Conservation (phyloP, 2,797 vertebrate genomes). For the Knipowitschia caucasica region DNA sequence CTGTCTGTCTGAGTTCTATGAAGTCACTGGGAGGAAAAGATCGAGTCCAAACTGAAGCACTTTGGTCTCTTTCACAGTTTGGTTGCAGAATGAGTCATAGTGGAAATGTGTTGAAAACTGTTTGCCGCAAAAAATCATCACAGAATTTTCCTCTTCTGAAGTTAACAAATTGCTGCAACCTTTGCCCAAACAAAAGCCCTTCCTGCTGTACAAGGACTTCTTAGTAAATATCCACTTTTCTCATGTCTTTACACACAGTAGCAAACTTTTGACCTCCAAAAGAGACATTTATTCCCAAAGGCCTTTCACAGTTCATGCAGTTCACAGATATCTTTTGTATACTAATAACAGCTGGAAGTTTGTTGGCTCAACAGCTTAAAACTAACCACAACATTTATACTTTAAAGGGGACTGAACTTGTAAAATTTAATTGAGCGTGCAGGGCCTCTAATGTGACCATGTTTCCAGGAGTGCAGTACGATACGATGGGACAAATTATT, state of each 20-base stretch:
- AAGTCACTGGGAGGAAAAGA: slow-evolving; percentile 4
- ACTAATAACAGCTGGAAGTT: slow-evolving; percentile 15
- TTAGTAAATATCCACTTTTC: not conserved
- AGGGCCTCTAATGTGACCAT: no score
- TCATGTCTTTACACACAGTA: slow-evolving; percentile 1
- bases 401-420: not conserved
- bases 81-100: slow-evolving; percentile 73
- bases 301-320: slow-evolving; percentile 23
- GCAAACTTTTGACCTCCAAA: slow-evolving; percentile 25
- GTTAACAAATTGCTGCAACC: slow-evolving; percentile 17
- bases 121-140: slow-evolving; percentile 34
- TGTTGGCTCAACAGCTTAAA: slow-evolving; percentile 12
- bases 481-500: no score
- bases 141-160: slow-evolving; percentile 30
- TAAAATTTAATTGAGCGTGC: no score
- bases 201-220: slow-evolving; percentile 9
- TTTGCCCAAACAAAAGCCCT: slow-evolving; percentile 20
- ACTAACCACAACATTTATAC: not conserved
- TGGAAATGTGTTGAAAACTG: slow-evolving; percentile 60
- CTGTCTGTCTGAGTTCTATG: not conserved
- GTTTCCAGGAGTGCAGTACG: no score
- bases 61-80: slow-evolving; percentile 59
- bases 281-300: slow-evolving; percentile 17
- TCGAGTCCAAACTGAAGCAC: slow-evolving; percentile 6
- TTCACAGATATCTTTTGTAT: slow-evolving; percentile 25